Base-by-base conservation (phyloP, 2,113 vertebrate genomes). In the Helogale parvula region DNA sequence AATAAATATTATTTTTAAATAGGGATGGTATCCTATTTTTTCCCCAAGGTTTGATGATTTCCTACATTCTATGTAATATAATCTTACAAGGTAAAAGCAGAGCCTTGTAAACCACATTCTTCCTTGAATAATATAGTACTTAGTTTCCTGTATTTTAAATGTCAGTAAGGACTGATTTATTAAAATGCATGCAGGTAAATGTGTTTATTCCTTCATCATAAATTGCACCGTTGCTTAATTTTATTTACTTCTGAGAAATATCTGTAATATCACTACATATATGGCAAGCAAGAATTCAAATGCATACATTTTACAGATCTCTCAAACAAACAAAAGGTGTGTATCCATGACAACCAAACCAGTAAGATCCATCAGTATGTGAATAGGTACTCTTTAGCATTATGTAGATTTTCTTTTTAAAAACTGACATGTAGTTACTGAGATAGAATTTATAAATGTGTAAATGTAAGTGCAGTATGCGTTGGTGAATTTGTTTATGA, bases 261-360 rank as follows among this genome's bases (percentile, higher is more conserved):
- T 87, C 94, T 92, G 82, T 90, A 98, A 96, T 69, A 77, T 60
- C 63, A 90, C 66, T 95, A 54, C 95, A 98, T 88, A 97, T 90
- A 88, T 3, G 65, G 71, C 11, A 96, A 83, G 77, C 83, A 90
- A 98, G 63, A 72, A 97, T 98, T 98, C 96, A 97, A 97, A 98
- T 96, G 94, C 92, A 97, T 85, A 84, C 77, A 92, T 97, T 94
- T 97, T 96, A 98, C 86, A 97, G 96, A 96, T 96, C 69, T 93
- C 88, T 90, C 77, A 88, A 96, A 98, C 95, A 97, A 98, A 98
- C 84, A 98, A 97, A 98, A 98, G 96, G 96, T 98, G 77, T 97
- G 98, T 99, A 98, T 98, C 99, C 98, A 99, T 99, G 98, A 98
- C 98, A 99, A 98, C 98, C 97, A 97, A 98, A 63, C 60, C 96